Conservation (phyloP, 2,113 vertebrate genomes). For the Paralichthys olivaceus region DNA sequence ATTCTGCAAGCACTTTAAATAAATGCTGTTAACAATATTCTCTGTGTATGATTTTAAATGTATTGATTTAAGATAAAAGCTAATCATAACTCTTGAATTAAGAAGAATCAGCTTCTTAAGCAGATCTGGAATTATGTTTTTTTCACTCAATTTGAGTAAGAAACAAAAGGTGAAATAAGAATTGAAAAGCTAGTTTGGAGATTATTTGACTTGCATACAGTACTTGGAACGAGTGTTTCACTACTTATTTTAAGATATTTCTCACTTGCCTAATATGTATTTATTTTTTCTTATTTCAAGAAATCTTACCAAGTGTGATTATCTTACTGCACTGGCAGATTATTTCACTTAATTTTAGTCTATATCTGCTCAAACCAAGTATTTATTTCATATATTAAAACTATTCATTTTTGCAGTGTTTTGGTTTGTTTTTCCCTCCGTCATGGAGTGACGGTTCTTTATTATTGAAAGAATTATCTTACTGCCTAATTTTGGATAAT, state of each 20-base stretch:
- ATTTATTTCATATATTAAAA: neutral
- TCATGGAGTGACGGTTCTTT: no score
- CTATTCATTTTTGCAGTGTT: neutral
- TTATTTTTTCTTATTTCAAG: neutral
- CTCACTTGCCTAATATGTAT: neutral
- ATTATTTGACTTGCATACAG: neutral
- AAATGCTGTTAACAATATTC: neutral
- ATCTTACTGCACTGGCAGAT: neutral
- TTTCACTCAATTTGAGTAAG: neutral
- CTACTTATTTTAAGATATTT: neutral
- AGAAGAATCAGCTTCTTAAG: neutral
- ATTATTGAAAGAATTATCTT: no score
- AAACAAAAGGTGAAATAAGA: neutral
- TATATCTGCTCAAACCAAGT: neutral
- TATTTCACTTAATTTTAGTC: neutral
- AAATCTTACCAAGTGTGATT: neutral
- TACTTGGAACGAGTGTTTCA: neutral
- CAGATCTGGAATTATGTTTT: neutral
- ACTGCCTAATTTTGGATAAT: no score
- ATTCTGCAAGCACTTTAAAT: neutral
- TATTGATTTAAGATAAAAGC: neutral
- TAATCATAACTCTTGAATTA: neutral
- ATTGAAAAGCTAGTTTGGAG: slow-evolving; percentile 5
- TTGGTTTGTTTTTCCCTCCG: no score
- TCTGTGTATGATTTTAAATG: neutral